Conservation (phyloP, 2,113 vertebrate genomes). For the Mionectes macconnelli region DNA sequence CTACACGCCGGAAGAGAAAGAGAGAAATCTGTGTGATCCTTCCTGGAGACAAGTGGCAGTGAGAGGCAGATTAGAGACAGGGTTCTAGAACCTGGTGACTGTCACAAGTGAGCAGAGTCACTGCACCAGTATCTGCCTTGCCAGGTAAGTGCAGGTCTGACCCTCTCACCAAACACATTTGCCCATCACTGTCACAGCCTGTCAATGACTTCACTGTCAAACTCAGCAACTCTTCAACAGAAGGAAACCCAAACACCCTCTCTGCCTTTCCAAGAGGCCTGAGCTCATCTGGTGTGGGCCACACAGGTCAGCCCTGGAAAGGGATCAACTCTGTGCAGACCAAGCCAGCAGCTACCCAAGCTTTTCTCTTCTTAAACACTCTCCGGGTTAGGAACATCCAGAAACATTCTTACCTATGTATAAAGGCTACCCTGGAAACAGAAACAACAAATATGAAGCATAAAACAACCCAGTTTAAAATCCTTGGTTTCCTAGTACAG, state of each 20-base stretch:
- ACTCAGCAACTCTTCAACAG: not conserved
- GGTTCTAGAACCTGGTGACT: not conserved
- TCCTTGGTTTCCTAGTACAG: not conserved
- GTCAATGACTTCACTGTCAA: not conserved
- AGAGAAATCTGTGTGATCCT: not conserved
- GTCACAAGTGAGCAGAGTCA: not conserved
- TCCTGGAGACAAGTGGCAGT: not conserved
- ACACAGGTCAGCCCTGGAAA: not conserved
- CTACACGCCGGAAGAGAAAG: not conserved
- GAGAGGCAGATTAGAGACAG: not conserved
- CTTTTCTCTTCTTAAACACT: not conserved
- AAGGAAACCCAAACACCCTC: not conserved
- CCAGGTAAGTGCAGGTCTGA: not conserved
- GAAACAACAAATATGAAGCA: not conserved
- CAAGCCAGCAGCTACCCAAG: not conserved
- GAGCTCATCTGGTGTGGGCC: not conserved
- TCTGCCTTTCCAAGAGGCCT: not conserved
- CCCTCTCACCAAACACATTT: not conserved
- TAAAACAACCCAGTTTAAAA: not conserved
- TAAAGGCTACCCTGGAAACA: not conserved
- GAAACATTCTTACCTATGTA: not conserved
- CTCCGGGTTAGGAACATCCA: not conserved
- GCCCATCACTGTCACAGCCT: not conserved
- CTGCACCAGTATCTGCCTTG: not conserved
- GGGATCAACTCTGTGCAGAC: not conserved